Evolutionary conservation across 2,797 vertebrate species (phyloP), one percentile per base, ranked within the genome.

Genomic region (Tapirus indicus): DNA sequence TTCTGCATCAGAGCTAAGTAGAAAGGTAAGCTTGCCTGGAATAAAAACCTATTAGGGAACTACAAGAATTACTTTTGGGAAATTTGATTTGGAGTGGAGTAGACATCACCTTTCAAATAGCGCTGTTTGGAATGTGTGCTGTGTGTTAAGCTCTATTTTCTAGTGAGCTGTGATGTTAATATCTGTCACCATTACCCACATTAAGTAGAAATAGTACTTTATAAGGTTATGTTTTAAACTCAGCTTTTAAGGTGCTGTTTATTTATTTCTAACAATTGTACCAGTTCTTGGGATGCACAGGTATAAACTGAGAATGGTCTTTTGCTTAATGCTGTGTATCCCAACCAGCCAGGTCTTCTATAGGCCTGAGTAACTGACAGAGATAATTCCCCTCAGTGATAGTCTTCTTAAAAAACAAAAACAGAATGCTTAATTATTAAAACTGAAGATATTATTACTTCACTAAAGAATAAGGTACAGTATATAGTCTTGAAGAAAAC

Each of bases 1-100:
- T 92, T 97, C 96, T 94, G 88, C 78, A 71, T 49, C 58, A 23
- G 96, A 75, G 68, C 88, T 92, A 91, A 97, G 92, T 82, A 95
- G 89, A 91, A 95, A 95, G 87, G 94, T 96, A 74, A 97, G 91
- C 90, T 96, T 94, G 72, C 87, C 94, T 92, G 69, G 77, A 93
- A 95, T 92, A 77, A 95, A 96, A 85, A 88, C 74, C 88, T 94
- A 71, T 90, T 91, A 91, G 77, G 82, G 58, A 94, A 87, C 72
- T 54, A 52, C 29, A 83, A 92, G 72, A 96, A 71, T 92, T 91
- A 82, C 89, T 96, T 97, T 95, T 41, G 85, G 92, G 84, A 79
- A 85, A 94, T 97, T 68, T 94, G 92, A 94, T 95, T 94, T 86
- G 58, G 62, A 88, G 47, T 91, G 78, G 69, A 69, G 41, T 71